Percentiles rank a stretch among this genome's conserved stretches.
phyloP scores from a whole-genome alignment of 1,140 invertebrate genomes.

The Bombyx mori region ASM3026992v2 NC_085127.1:4267501-4268000 shows the following conservation, averaged over 20 bases:
- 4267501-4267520: conserved; percentile 67
- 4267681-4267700: too few species aligned
- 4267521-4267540: conserved; percentile 67
- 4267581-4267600: conserved; percentile 86
- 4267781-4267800: too few species aligned
- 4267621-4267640: background rate
- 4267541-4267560: conserved; percentile 68
- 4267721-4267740: too few species aligned
- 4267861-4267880: too few species aligned
- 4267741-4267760: too few species aligned
- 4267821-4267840: too few species aligned
- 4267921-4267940: background rate
- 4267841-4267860: too few species aligned
- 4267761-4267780: too few species aligned
- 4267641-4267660: background rate
- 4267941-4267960: background rate
- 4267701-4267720: too few species aligned
- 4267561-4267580: conserved; percentile 79
- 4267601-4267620: conserved; percentile 75
- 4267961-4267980: background rate
- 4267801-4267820: too few species aligned
- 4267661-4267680: too few species aligned
- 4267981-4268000: conserved; percentile 47
- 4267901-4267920: background rate
- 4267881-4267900: too few species aligned